phyloP scores from a whole-genome alignment of 2,113 vertebrate genomes.

The Anser cygnoides region DNA sequence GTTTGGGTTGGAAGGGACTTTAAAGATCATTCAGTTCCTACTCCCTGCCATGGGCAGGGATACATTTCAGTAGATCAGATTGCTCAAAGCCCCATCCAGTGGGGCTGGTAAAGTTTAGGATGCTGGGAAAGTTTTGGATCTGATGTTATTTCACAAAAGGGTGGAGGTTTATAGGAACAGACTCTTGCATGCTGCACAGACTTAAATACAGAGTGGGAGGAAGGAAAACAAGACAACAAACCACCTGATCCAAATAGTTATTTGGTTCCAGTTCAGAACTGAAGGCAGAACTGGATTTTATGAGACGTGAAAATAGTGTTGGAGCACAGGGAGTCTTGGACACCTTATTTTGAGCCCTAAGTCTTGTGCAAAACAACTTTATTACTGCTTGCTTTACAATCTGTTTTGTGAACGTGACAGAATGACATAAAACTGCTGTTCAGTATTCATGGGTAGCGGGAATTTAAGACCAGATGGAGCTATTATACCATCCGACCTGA shows the following conservation, averaged over 20 bases:
- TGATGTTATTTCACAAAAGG: not conserved
- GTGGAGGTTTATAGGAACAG: not conserved
- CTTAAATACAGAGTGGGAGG: not conserved
- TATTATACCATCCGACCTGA: accelerated
- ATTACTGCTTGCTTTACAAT: not conserved
- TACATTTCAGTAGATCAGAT: not conserved
- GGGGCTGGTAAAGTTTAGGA: not conserved
- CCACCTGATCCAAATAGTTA: accelerated
- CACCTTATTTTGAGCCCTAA: not conserved
- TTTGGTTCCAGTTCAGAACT: not conserved
- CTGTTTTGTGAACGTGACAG: not conserved
- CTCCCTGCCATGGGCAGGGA: not conserved
- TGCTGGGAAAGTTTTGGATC: not conserved
- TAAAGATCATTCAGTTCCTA: not conserved
- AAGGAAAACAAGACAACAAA: not conserved
- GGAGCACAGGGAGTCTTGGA: not conserved
- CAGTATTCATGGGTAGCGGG: not conserved
- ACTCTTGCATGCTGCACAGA: not conserved
- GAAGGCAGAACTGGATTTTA: not conserved
- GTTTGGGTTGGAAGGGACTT: not conserved
- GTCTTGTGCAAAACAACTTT: not conserved
- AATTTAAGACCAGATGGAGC: not conserved
- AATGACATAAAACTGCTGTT: not conserved
- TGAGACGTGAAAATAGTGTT: not conserved
- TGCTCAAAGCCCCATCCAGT: not conserved